phyloP scores from a whole-genome alignment of 2,888 invertebrate genomes.

The Pocota personata region DNA sequence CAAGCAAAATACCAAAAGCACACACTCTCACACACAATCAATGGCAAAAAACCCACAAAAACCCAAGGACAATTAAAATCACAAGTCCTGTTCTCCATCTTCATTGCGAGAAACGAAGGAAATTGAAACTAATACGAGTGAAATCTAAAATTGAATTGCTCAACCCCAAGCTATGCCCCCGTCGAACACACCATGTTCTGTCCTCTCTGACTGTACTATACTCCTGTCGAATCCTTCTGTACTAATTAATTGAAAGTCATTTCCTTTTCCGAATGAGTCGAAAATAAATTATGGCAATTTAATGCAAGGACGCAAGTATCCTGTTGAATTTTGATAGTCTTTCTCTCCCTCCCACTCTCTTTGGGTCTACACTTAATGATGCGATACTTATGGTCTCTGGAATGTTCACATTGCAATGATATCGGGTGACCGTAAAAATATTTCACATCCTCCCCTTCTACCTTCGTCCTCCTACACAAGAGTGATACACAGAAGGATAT shows the following conservation, averaged over 20 bases:
- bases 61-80: conserved; percentile 43
- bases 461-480: background rate
- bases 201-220: background rate
- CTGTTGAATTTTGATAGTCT: conserved; percentile 33
- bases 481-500: background rate
- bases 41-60: background rate
- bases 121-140: conserved; percentile 42
- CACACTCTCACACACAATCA: background rate
- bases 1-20: background rate
- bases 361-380: conserved; percentile 39
- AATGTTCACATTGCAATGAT: conserved; percentile 49
- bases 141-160: conserved; percentile 58
- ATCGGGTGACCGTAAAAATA: conserved; percentile 59
- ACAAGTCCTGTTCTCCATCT: conserved; percentile 28
- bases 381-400: conserved; percentile 18
- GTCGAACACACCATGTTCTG: background rate
- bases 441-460: conserved; percentile 37
- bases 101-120: conserved; percentile 2
- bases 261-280: conserved; percentile 44
- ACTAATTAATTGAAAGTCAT: conserved; percentile 63
- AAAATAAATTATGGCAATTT: conserved; percentile 67
- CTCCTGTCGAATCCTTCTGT: conserved; percentile 42
- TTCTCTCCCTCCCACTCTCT: background rate
- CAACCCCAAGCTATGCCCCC: background rate
- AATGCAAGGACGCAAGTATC: conserved; percentile 33